Conservation (phyloP, 2,113 vertebrate species). For the Lathamus discolor region DNA sequence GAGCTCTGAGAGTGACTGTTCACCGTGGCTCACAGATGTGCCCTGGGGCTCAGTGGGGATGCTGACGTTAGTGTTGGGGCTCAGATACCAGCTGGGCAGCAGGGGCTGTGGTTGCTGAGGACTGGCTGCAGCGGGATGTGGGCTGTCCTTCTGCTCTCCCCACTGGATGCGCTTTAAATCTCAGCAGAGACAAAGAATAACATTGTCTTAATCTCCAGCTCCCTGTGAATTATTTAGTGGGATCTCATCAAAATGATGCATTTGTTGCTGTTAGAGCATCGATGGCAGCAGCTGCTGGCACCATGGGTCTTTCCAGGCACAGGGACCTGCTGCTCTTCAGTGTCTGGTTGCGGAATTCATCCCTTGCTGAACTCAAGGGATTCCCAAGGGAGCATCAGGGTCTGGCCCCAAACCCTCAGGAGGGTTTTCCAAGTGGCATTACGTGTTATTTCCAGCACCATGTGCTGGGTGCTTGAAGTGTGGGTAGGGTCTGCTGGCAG, state of each 20-base stretch:
- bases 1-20: neutral
- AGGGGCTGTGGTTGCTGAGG: neutral
- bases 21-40: neutral
- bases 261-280: conserved; percentile 59
- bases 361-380: neutral
- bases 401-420: neutral
- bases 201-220: conserved; percentile 64
- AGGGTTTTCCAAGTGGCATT: neutral
- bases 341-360: neutral
- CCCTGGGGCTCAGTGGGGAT: accelerated
- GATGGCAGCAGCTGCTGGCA: conserved; percentile 49
- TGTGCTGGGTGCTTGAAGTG: neutral
- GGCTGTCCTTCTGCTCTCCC: conserved; percentile 48
- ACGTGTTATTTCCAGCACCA: neutral
- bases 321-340: neutral
- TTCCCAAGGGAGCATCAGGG: neutral
- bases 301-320: conserved; percentile 26
- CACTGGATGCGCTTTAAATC: conserved; percentile 58
- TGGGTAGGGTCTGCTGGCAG: neutral
- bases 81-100: neutral
- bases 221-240: conserved; percentile 71
- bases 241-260: conserved; percentile 63
- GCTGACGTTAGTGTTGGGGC: neutral
- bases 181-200: conserved; percentile 47
- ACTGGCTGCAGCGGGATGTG: neutral